Percentiles rank a stretch among this genome's conserved stretches.
phyloP scores from a whole-genome alignment of 2,113 vertebrate species.

The Haplochromis vanheusdeni region DNA sequence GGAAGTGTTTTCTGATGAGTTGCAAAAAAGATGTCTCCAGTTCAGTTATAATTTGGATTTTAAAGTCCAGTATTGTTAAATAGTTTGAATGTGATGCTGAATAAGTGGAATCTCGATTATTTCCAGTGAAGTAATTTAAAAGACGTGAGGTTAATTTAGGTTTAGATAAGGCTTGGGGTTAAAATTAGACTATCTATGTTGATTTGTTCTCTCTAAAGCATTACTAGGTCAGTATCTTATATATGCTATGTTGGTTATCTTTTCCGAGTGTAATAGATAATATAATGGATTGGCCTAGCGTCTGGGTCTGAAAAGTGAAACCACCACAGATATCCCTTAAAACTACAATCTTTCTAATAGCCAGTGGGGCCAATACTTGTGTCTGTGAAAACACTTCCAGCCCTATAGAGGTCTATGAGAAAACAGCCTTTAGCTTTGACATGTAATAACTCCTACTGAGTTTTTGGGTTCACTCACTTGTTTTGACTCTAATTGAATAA shows the following conservation, averaged over 20 bases:
- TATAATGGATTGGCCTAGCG: not conserved
- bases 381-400: not conserved
- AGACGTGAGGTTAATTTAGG: accelerated
- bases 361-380: not conserved
- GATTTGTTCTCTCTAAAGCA: not conserved
- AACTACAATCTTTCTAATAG: not conserved
- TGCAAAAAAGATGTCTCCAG: not conserved
- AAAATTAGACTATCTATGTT: not conserved
- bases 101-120: not conserved
- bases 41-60: not conserved
- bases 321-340: not conserved
- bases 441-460: not conserved
- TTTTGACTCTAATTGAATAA: not conserved
- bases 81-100: not conserved
- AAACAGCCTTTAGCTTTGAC: not conserved
- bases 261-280: not conserved
- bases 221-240: not conserved
- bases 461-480: not conserved
- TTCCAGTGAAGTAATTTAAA: not conserved
- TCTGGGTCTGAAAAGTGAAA: not conserved
- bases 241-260: not conserved
- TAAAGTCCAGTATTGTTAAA: not conserved
- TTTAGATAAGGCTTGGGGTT: not conserved
- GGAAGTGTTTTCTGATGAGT: not conserved
- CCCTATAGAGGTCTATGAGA: not conserved